Evolutionary conservation across 2,113 vertebrate species (phyloP).

Genomic region (Thomomys bottae): DNA sequence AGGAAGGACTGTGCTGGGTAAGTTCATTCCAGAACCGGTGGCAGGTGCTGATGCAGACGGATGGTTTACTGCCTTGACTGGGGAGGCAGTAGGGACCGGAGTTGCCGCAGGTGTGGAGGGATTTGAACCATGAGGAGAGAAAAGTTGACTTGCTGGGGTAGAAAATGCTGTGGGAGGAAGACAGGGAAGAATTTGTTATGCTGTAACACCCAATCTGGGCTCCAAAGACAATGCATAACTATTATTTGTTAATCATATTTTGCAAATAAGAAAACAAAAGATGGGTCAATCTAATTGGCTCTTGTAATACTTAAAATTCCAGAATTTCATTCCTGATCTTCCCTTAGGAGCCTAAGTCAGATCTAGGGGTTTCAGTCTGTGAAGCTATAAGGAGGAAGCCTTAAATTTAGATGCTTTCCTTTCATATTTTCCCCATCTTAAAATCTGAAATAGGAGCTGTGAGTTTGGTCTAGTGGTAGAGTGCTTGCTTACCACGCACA

Average conservation of each 20-base stretch:
- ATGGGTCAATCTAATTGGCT: too few relatives aligned
- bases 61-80: conserved; percentile 86
- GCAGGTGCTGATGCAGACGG: conserved; percentile 83
- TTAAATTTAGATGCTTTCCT: neutral
- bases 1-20: conserved; percentile 82
- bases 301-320: fast-evolving
- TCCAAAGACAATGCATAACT: neutral
- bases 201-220: neutral
- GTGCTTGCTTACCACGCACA: too few relatives aligned
- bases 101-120: conserved; percentile 89
- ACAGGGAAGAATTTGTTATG: neutral
- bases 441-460: too few relatives aligned
- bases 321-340: neutral
- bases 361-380: neutral
- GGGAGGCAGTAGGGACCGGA: conserved; percentile 88
- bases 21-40: conserved; percentile 81
- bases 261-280: neutral
- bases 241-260: neutral
- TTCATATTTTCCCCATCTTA: neutral
- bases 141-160: conserved; percentile 91
- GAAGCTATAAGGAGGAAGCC: neutral
- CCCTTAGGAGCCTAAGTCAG: neutral
- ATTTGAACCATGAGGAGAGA: conserved; percentile 92
- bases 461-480: too few relatives aligned
- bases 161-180: conserved; percentile 90